Evolutionary conservation across 2,113 vertebrate species (phyloP), one percentile per base, ranked within the genome.

Genomic region (Etheostoma cragini): DNA sequence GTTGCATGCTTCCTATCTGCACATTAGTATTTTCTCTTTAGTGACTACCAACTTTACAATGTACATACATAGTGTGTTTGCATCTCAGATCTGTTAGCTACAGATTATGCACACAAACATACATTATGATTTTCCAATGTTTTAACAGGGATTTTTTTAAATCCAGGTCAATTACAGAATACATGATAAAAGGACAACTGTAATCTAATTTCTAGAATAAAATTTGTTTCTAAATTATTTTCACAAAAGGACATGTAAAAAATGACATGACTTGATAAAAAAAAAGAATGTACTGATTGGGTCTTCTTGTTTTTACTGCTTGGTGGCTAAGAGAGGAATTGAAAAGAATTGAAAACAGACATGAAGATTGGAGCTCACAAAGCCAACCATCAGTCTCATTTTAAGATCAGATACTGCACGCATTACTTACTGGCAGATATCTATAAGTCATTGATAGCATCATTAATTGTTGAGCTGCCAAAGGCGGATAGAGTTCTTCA

Each of bases 1-100:
- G 87, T 94, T 95, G 94, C 94, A 95, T 94, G 94, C 92, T 91
- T 92, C 46, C 22, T 66, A 82, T 86, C 68, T 66, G 76, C 78
- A 85, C 75, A 85, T 70, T 24, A 21, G 52, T 61, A 70, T 66
- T 56, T 65, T 50, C 24, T 47, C 45, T 50, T 30, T 0, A 52
- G 26, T 19, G 50, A 52, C 53, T 8, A 26, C 30, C 52, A 61
- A 47, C 38, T 74, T 67, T 22, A 74, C 69, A 64, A 73, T 46
- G 11, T 2, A 79, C 45, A 53, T 2, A 77, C 45, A 74, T 3
- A 56, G 22, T 63, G 19, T 49, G 21, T 60, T 69, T 58, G 21
- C 17, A 73, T 61, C 21, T 46, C 47, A 71, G 21, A 45, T 64
- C 52, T 17, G 65, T 77, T 52, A 45, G 75, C 61, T 72, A 80